Conservation (phyloP, 2,113 vertebrate species). For the Amphiprion percula region DNA sequence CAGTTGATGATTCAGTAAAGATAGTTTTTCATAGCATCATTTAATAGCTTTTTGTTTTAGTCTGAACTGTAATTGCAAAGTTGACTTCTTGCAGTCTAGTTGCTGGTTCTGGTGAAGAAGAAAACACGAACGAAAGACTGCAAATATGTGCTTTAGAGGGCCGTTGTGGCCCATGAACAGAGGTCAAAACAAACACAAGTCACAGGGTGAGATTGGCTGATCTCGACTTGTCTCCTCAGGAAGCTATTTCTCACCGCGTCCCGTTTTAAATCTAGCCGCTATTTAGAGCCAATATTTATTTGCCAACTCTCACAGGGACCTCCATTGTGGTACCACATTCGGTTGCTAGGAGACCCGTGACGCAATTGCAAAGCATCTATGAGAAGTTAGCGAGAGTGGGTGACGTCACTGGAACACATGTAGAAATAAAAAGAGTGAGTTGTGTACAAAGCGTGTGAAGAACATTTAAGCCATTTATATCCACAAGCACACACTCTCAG, state of each 20-base stretch:
- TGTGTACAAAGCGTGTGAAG: conserved; percentile 48
- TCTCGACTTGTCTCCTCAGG: no score
- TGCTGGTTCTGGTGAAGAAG: no score
- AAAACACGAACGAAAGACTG: no score
- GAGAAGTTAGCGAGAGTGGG: conserved; percentile 43
- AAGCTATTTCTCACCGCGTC: conserved; percentile 18
- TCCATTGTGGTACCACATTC: conserved; percentile 53
- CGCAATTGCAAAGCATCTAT: conserved; percentile 47
- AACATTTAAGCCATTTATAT: conserved; percentile 70
- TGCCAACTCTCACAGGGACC: conserved; percentile 56
- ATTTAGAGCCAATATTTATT: conserved; percentile 44
- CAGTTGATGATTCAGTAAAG: no score
- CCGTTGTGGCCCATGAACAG: neutral
- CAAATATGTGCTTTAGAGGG: neutral
- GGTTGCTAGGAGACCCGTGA: conserved; percentile 74
- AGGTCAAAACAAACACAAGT: neutral
- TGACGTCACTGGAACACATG: conserved; percentile 56
- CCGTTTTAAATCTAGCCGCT: conserved; percentile 46
- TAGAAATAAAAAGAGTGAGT: conserved; percentile 51
- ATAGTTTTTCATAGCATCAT: no score
- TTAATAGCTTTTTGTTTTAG: no score
- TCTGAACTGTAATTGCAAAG: no score
- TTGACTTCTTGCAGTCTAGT: no score
- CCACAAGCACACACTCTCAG: conserved; percentile 65
- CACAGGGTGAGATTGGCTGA: neutral